phyloP scores from a whole-genome alignment of 2,113 vertebrate species.

The Semicossyphus pulcher region DNA sequence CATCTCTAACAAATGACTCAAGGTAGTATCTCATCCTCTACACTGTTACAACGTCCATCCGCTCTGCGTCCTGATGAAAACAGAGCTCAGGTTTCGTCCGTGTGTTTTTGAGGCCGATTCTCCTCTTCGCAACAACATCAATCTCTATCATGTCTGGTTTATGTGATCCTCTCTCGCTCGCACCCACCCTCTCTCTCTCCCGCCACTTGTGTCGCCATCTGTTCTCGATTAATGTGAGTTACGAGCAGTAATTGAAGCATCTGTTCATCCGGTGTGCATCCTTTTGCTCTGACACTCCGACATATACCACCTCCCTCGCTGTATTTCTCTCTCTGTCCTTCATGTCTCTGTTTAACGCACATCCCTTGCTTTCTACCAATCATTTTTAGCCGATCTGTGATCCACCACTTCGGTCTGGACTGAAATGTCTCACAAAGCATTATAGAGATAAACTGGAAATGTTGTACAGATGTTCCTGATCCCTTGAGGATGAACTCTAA shows the following conservation, averaged over 20 bases:
- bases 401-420: not conserved
- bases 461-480: not conserved
- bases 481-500: not conserved
- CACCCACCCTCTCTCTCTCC: slow-evolving; percentile 14
- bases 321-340: slow-evolving; percentile 4
- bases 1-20: not conserved
- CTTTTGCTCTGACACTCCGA: slow-evolving; percentile 42
- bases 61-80: slow-evolving; percentile 27
- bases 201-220: slow-evolving; percentile 75
- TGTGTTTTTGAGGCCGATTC: slow-evolving; percentile 52
- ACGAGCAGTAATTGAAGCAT: slow-evolving; percentile 80
- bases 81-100: slow-evolving; percentile 10
- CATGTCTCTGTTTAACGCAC: not conserved
- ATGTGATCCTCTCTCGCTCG: slow-evolving; percentile 32
- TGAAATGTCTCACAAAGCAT: not conserved
- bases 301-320: slow-evolving; percentile 13
- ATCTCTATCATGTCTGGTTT: slow-evolving; percentile 70
- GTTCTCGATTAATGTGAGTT: slow-evolving; percentile 80
- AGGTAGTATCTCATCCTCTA: not conserved
- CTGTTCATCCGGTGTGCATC: slow-evolving; percentile 72
- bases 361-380: not conserved
- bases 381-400: not conserved
- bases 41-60: not conserved
- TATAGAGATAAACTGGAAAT: not conserved
- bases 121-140: slow-evolving; percentile 62